Conservation (phyloP, 2,888 invertebrate species). For the Chymomyza fuscimana region DNA sequence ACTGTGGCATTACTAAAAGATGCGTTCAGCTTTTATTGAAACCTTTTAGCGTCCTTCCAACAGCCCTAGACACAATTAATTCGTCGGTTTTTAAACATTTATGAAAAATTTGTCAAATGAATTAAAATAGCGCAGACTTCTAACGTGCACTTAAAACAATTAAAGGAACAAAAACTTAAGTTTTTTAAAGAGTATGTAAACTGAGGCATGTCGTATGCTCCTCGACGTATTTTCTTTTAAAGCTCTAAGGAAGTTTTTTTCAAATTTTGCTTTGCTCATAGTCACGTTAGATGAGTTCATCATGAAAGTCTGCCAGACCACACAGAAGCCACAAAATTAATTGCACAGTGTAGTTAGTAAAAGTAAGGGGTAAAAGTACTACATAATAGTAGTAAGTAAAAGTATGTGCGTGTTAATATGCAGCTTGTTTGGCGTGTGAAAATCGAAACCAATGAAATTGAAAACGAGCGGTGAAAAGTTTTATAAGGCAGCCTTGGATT, state of each 20-base stretch:
- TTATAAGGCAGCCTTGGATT: constrained; percentile 57
- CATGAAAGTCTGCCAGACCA: not conserved
- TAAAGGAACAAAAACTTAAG: too few relatives aligned
- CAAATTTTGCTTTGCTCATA: not conserved
- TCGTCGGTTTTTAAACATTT: too few relatives aligned
- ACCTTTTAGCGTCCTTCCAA: too few relatives aligned
- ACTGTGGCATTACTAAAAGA: too few relatives aligned
- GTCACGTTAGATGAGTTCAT: not conserved
- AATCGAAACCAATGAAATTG: constrained; percentile 69
- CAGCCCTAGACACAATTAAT: too few relatives aligned
- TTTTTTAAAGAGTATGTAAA: not conserved
- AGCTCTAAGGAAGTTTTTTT: not conserved
- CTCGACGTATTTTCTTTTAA: not conserved
- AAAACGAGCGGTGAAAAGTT: constrained; percentile 66
- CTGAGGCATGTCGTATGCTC: not conserved
- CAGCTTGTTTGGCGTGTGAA: constrained; percentile 54
- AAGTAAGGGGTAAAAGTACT: not conserved
- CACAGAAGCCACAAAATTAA: not conserved
- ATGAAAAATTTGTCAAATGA: too few relatives aligned
- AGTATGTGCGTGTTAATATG: not conserved
- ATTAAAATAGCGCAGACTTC: too few relatives aligned
- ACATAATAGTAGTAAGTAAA: too few relatives aligned
- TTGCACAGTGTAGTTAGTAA: not conserved
- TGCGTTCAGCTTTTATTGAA: too few relatives aligned
- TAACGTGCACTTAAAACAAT: too few relatives aligned